These are phyloP conservation scores for Rallus crepitans DNA, from an alignment of 2,797 vertebrate species.

Conservation along the genomic window DNA sequence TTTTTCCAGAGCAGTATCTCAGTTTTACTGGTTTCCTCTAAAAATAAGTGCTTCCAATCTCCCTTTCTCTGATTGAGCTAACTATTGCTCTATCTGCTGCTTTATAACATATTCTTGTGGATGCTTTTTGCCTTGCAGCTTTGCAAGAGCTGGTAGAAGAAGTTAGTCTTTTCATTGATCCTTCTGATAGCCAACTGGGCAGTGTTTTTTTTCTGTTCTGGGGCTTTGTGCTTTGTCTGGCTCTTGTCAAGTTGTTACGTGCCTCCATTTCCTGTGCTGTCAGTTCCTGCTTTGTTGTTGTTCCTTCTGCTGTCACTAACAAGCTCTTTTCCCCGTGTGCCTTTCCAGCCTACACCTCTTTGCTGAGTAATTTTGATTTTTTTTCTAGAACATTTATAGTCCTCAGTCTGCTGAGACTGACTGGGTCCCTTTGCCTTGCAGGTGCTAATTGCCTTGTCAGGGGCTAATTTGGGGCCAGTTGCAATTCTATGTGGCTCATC, in stretches of 20 bases:
- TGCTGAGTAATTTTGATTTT: neutral
- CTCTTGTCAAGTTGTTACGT: neutral
- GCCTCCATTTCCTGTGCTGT: neutral
- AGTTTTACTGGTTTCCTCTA: neutral
- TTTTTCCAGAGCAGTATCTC: neutral
- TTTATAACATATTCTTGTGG: neutral
- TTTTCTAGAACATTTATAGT: neutral
- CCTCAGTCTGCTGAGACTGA: neutral
- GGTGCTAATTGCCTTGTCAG: neutral
- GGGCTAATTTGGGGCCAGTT: neutral
- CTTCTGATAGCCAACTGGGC: neutral
- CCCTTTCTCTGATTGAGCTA: no score
- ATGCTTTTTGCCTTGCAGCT: neutral
- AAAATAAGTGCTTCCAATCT: neutral
- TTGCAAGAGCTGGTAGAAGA: neutral
- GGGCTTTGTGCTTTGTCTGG: neutral
- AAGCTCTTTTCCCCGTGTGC: neutral
- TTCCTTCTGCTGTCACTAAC: neutral
- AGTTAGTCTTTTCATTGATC: neutral
- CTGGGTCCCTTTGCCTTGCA: neutral
- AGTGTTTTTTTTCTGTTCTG: neutral
- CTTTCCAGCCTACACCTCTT: neutral
- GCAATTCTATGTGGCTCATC: neutral
- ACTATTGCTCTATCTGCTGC: neutral
- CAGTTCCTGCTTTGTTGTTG: neutral